Evolutionary conservation across 2,113 vertebrate genomes (phyloP), one percentile per base, ranked within the genome.

Genomic region (Anseranas semipalmata): DNA sequence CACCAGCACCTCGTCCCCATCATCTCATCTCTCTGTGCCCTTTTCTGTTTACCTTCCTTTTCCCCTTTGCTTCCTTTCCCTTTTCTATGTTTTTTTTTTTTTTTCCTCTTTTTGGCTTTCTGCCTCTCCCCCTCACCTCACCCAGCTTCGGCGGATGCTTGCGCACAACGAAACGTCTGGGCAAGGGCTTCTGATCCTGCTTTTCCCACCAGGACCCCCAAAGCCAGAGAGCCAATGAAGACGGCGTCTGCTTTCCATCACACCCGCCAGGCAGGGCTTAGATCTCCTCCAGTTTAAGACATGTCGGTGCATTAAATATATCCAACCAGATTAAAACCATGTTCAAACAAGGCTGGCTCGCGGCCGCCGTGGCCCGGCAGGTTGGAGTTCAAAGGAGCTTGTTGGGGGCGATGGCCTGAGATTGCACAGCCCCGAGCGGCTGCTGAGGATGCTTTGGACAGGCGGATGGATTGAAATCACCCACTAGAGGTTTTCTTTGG

Each of bases 211-310:
- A 72, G 60, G 18, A 65, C 39, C 68, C 56, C 62, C 63, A 7
- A 89, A 52, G 21, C 20, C 20, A 8, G 72, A 37, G 15, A n/a
- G 48, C 46, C 53, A 75, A 20, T 0, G 13, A 59, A 65, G 70
- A n/a, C 35, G 0, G 81, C 15, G 1, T 76, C 95, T 97, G 95
- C 71, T 97, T 93, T 95, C 48, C n/a, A 3, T 96, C 95, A 93
- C 6, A 80, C 70, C 91, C 89, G 93, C 86, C 89, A 91, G 80
- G 80, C 72, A n/a, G 2, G 62, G 48, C 89, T 94, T 28, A 91
- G 84, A 79, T 72, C 89, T 78, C 84, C 53, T 71, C 80, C 52
- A 18, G 33, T 30, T 83, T 56, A 32, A 95, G 79, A 66, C 84
- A 91, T 85, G 94, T 71, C 48, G 14, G 73, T 83, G 74, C 91